Base-by-base conservation (phyloP, 2,113 vertebrate species). In the Heterotis niloticus region DNA sequence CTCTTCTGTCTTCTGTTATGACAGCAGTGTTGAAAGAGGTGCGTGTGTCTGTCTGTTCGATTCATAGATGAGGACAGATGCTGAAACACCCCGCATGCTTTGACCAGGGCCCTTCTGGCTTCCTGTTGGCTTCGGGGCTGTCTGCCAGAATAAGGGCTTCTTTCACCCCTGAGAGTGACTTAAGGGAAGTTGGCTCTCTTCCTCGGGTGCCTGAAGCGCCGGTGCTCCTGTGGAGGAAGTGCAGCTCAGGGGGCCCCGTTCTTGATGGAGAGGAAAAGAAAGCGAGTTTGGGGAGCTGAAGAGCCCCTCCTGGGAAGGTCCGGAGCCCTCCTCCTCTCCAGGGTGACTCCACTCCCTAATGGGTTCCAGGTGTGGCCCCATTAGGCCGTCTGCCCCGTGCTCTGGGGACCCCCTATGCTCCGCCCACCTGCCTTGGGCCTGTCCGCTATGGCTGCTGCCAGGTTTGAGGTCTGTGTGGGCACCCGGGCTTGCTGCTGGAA, bases 301-400 rank as follows among this genome's bases (percentile, higher is more conserved):
- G 85, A 87, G 86, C 88, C 84, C 87, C 78, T 65, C 60, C 69
- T 78, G 93, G 93, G 93, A 94, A 92, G 90, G 90, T 88, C 88
- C 77, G 84, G 11, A 81, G 56, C 84, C 34, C 14, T 20, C 85
- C 80, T 82, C 91, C 86, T 91, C 89, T 88, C 82, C 78, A 88
- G 82, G 86, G 90, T 83, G 93, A 89, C 91, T 93, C 92, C 87
- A 84, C 62, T 73, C 89, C 77, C 90, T 95, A 96, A 98, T 96
- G 89, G 92, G 90, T 94, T 96, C 96, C 97, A 99, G 96, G 96
- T 96, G 97, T 87, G 52, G 81, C 89, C 93, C 90, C 94, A 96
- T 97, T 94, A 93, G 91, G 78, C 85, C 0, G 83, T 86, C 88
- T 88, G 89, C 87, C 79, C 89, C 82, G 81, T 81, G 86, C 89